Evolutionary conservation across 2,797 vertebrate species (phyloP).

Genomic region (Lates japonicus): DNA sequence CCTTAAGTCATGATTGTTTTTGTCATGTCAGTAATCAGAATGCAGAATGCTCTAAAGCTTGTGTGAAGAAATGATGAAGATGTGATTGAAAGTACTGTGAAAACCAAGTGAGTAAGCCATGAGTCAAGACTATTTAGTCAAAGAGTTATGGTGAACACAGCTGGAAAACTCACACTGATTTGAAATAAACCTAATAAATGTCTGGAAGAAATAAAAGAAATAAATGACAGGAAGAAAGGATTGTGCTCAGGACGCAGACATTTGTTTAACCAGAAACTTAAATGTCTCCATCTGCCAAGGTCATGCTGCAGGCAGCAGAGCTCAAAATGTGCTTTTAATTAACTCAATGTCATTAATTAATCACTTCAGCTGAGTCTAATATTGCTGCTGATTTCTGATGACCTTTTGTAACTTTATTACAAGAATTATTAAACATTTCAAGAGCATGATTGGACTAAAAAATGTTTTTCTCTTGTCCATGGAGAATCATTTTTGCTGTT

Average conservation of each 20-base stretch:
- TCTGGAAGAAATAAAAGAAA: not conserved
- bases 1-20: not conserved
- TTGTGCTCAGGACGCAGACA: not conserved
- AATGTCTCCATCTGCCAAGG: not conserved
- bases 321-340: not conserved
- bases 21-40: not conserved
- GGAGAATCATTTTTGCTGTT: not conserved
- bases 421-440: too few relatives aligned
- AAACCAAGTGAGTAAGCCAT: too few relatives aligned
- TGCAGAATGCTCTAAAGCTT: too few relatives aligned
- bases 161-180: slow-evolving; percentile 6
- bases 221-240: slow-evolving; percentile 25
- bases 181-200: slow-evolving; percentile 23
- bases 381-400: not conserved
- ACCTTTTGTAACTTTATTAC: too few relatives aligned
- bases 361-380: not conserved
- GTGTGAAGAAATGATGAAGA: too few relatives aligned
- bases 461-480: too few relatives aligned
- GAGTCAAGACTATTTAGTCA: too few relatives aligned
- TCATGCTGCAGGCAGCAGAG: not conserved
- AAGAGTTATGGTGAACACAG: not conserved
- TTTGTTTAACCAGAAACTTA: slow-evolving; percentile 12
- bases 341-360: not conserved
- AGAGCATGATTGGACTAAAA: too few relatives aligned
- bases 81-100: too few relatives aligned